Base-by-base conservation (phyloP, 2,888 invertebrate genomes). In the Cataglyphis altisquamis region DNA sequence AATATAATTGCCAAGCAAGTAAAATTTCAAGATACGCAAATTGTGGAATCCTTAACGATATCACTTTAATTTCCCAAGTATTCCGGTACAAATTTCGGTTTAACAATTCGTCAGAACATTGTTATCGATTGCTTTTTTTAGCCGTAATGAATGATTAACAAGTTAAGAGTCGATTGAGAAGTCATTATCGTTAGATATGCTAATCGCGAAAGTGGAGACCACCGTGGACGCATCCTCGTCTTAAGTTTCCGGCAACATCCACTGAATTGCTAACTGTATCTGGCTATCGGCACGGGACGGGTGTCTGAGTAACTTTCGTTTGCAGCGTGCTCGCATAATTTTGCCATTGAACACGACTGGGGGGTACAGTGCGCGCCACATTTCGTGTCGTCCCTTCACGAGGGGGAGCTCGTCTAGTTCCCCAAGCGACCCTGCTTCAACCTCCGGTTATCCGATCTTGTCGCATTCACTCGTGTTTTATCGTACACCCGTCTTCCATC, bases 301-400 rank as follows among this genome's bases (percentile, higher is more conserved):
- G 73, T 84, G 70, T 77, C 77, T 70, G 32, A 77, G 72, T 75
- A 90, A 90, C 83, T 90, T 90, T 90, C 90, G 84, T 90, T 90
- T 88, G 87, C 87, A 83, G 55, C 86, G 85, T 86, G 45, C 81
- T 86, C 85, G 90, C 83, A 90, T 90, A 90, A 90, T 90, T 90
- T 88, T 64, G 64, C 88, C 87, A 90, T 90, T 90, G 88, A 90
- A 90, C 83, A 82, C 72, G 80, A 18, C 60, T 78, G 70, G 25
- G 48, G 48, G 86, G 83, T 82, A 74, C 80, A 18, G 62, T 82
- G 55, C 77, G 86, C 82, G 63, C 81, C 45, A 70, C 78, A 82
- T 86, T 81, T 52, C 78, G 52, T 63, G 81, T 74, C 81, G 36
- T 45, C 32, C 36, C 81, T 75, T 63, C 39, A 73, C 60, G 60